Percentiles rank a stretch among this genome's conserved stretches.
These are phyloP conservation scores for Thalassarche chlororhynchos DNA, from an alignment of 2,113 vertebrate genomes.

Conservation along the genomic window DNA sequence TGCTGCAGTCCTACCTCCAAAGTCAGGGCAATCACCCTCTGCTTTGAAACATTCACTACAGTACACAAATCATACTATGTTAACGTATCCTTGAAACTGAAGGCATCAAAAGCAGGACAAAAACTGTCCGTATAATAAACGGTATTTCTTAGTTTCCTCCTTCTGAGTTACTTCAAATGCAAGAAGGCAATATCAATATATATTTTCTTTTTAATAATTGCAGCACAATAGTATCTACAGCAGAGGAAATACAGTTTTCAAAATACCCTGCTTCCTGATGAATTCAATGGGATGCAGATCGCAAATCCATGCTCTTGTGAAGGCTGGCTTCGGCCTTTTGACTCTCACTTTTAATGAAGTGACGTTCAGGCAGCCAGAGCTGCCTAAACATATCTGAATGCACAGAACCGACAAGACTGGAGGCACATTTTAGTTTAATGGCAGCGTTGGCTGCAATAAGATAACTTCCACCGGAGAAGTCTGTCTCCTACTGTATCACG, in stretches of 20 bases:
- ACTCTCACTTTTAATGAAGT: neutral
- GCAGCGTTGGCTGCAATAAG: neutral
- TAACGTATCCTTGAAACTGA: neutral
- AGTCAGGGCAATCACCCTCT: neutral
- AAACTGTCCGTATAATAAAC: neutral
- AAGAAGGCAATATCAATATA: neutral
- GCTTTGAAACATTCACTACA: neutral
- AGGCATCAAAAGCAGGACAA: neutral
- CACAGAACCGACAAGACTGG: neutral
- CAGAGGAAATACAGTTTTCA: neutral
- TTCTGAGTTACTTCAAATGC: neutral
- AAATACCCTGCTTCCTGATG: neutral
- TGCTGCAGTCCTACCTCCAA: neutral
- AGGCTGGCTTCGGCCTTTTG: neutral
- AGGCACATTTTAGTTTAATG: neutral
- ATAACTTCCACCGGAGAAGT: neutral
- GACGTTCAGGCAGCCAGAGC: neutral
- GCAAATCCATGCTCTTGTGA: neutral
- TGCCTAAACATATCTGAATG: neutral
- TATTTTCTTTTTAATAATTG: neutral
- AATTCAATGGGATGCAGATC: neutral
- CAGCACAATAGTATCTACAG: neutral
- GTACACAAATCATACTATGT: neutral
- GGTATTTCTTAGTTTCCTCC: neutral
- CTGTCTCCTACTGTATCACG: neutral